Percentiles rank a stretch among this genome's conserved stretches.
Conservation (phyloP, 2,888 invertebrate species). For the Strigamia maritima region DNA sequence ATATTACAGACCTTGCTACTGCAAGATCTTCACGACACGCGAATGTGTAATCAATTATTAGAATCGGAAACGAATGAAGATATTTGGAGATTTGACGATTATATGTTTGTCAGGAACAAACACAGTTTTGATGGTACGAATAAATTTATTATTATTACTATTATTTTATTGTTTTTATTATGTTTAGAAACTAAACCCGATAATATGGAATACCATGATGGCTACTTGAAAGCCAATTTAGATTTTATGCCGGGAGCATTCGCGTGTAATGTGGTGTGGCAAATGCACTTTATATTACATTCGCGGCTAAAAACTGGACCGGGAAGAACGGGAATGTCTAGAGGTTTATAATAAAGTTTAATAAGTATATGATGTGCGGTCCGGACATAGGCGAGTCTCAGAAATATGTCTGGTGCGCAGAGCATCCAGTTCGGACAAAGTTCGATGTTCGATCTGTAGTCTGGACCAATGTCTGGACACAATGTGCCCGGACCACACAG, state of each 20-base stretch:
- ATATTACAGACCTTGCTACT: conserved; percentile 61
- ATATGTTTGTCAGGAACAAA: background rate
- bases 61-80: conserved; percentile 63
- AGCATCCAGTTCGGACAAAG: too few relatives aligned
- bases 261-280: conserved; percentile 71
- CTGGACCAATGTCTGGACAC: too few relatives aligned
- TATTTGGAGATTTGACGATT: conserved; percentile 50
- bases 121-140: background rate
- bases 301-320: conserved; percentile 62
- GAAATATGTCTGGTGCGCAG: too few relatives aligned
- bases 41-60: conserved; percentile 64
- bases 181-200: background rate
- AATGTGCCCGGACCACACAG: too few relatives aligned
- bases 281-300: conserved; percentile 66
- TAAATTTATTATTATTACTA: background rate
- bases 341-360: conserved; percentile 43
- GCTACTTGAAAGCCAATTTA: conserved; percentile 53
- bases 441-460: too few relatives aligned
- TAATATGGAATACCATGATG: conserved; percentile 41
- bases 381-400: too few relatives aligned
- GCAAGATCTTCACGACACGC: conserved; percentile 65
- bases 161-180: background rate
- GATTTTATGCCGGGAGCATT: conserved; percentile 66
- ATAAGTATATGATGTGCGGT: too few relatives aligned
- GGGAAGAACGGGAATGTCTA: conserved; percentile 44